Percentiles rank a stretch among this genome's conserved stretches.
phyloP scores from a whole-genome alignment of 2,888 invertebrate species.

The Amphipyra tragopoginis region DNA sequence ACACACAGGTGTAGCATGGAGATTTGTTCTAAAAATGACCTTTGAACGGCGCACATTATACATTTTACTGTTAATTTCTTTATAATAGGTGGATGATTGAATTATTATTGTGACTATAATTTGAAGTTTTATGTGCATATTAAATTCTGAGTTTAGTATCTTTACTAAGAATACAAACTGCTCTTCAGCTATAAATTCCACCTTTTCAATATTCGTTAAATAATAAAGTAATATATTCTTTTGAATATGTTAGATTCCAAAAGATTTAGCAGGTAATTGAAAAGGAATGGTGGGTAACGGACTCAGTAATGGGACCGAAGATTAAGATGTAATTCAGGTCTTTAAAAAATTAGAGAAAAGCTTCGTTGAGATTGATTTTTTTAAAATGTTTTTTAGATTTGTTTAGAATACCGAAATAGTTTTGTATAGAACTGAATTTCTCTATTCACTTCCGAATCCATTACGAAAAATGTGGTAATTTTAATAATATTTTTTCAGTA shows the following conservation, averaged over 20 bases:
- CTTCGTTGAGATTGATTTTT: no score
- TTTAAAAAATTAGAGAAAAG: no score
- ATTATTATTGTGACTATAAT: conserved; percentile 21
- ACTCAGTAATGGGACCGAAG: no score
- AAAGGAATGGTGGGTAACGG: no score
- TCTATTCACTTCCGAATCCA: not conserved
- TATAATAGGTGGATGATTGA: conserved; percentile 24
- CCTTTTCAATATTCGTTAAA: not conserved
- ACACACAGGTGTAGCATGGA: conserved; percentile 50
- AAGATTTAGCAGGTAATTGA: not conserved
- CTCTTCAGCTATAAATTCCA: no score
- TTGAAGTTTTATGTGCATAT: conserved; percentile 21
- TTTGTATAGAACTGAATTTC: not conserved
- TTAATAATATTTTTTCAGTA: conserved; percentile 21
- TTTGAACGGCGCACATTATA: conserved; percentile 37
- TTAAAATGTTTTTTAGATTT: no score
- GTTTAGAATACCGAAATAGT: not conserved
- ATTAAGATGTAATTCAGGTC: no score
- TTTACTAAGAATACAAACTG: not conserved
- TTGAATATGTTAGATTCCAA: not conserved
- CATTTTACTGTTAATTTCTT: conserved; percentile 42
- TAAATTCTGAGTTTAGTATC: conserved; percentile 5
- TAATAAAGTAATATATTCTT: not conserved
- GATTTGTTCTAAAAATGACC: conserved; percentile 45
- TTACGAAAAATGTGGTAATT: not conserved